Evolutionary conservation across 2,113 vertebrate species (phyloP).

Genomic region (Rhagologus leucostigma): DNA sequence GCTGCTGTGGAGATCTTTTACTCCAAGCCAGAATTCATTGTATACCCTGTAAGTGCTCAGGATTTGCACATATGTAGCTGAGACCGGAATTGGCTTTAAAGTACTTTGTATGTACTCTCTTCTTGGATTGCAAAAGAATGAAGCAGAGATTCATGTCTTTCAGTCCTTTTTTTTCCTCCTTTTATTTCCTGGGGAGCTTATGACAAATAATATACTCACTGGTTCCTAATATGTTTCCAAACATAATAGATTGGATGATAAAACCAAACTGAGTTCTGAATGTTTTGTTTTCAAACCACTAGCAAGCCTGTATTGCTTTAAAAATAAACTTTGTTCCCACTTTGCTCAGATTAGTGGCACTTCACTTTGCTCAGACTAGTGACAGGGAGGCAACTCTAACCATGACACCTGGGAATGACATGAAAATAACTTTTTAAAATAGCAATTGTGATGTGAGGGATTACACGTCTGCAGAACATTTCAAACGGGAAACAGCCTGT

Average conservation of each 20-base stretch:
- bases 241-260: background rate
- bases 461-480: background rate
- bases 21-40: background rate
- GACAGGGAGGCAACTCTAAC: slow-evolving; percentile 9
- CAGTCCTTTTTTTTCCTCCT: background rate
- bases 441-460: background rate
- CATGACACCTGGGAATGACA: background rate
- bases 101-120: background rate
- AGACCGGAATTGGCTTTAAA: background rate
- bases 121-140: background rate
- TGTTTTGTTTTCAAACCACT: background rate
- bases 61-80: background rate
- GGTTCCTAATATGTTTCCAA: background rate
- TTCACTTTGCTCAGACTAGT: background rate
- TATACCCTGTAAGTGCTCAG: background rate
- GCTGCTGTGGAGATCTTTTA: background rate
- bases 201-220: background rate
- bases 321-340: slow-evolving; percentile 24
- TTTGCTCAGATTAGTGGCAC: background rate
- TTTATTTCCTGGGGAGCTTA: background rate
- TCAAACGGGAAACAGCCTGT: background rate
- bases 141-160: background rate
- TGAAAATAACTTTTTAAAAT: slow-evolving; percentile 27
- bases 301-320: background rate
- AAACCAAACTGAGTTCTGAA: background rate